Conservation (phyloP, 1,140 invertebrate genomes). For the Drosophila nebulosa region DNA sequence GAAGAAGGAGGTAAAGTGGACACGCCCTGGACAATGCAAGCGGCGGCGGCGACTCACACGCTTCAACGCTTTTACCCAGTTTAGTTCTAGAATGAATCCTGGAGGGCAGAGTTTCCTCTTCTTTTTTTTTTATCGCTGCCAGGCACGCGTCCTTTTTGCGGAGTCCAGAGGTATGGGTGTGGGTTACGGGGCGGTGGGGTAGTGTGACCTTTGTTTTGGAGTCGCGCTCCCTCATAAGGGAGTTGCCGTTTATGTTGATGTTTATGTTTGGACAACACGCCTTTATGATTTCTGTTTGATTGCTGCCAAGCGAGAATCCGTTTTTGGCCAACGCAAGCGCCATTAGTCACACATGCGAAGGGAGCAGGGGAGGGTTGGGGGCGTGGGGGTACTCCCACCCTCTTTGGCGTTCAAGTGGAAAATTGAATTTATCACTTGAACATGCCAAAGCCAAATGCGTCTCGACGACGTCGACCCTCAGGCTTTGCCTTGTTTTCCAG, state of each 20-base stretch:
- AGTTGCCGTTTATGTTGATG: constrained; percentile 25
- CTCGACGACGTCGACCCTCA: constrained; percentile 8
- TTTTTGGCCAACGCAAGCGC: constrained; percentile 52
- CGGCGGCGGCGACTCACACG: constrained; percentile 27
- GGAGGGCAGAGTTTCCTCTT: not conserved
- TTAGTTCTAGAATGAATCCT: not conserved
- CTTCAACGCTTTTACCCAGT: constrained; percentile 21
- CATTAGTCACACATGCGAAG: constrained; percentile 65
- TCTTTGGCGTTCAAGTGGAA: constrained; percentile 72
- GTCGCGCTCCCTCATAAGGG: constrained; percentile 22
- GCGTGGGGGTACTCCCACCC: too few relatives aligned
- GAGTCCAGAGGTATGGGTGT: not conserved
- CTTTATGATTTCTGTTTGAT: constrained; percentile 79
- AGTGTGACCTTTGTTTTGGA: constrained; percentile 40
- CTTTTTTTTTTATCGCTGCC: constrained; percentile 59
- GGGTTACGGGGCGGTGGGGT: not conserved
- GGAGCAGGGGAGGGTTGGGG: not conserved
- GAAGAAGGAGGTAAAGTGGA: constrained; percentile 24
- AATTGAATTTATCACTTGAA: constrained; percentile 80
- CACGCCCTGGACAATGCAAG: constrained; percentile 32
- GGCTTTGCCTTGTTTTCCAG: constrained; percentile 8
- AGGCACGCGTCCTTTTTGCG: constrained; percentile 52
- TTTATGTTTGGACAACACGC: constrained; percentile 76
- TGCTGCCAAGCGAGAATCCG: constrained; percentile 41
- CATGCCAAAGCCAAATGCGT: constrained; percentile 59